Evolutionary conservation across 2,888 invertebrate genomes (phyloP).

Genomic region (Papilio gigon): DNA sequence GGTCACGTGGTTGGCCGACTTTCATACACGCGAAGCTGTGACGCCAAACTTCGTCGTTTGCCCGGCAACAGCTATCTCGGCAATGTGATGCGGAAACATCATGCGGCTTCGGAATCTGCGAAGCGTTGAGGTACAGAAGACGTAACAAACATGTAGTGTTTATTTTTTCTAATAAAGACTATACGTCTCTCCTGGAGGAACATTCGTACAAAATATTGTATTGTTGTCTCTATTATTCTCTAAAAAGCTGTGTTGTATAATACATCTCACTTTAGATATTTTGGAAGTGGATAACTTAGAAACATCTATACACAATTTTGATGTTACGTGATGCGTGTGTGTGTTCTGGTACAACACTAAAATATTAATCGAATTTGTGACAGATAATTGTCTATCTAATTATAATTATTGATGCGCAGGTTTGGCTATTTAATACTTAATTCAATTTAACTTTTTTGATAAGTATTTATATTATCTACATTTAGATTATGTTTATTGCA

Average conservation of each 20-base stretch:
- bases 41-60: constrained; percentile 87
- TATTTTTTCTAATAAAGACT: not conserved
- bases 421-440: not conserved
- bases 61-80: constrained; percentile 86
- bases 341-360: not conserved
- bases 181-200: not conserved
- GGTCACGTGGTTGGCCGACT: constrained; percentile 90
- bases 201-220: not conserved
- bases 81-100: constrained; percentile 83
- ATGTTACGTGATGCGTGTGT: not conserved
- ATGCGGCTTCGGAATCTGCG: constrained; percentile 49
- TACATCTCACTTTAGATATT: no score
- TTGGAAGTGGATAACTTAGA: not conserved
- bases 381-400: not conserved
- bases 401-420: not conserved
- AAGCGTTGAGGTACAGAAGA: constrained; percentile 26
- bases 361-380: not conserved
- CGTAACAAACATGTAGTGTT: not conserved
- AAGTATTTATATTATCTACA: not conserved
- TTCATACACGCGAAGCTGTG: constrained; percentile 87
- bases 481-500: no score
- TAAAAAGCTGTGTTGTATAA: not conserved
- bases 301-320: not conserved
- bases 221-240: not conserved
- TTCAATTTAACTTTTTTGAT: no score